Evolutionary conservation across 2,888 invertebrate genomes (phyloP).

Genomic region (Tuberolachnus salignus): DNA sequence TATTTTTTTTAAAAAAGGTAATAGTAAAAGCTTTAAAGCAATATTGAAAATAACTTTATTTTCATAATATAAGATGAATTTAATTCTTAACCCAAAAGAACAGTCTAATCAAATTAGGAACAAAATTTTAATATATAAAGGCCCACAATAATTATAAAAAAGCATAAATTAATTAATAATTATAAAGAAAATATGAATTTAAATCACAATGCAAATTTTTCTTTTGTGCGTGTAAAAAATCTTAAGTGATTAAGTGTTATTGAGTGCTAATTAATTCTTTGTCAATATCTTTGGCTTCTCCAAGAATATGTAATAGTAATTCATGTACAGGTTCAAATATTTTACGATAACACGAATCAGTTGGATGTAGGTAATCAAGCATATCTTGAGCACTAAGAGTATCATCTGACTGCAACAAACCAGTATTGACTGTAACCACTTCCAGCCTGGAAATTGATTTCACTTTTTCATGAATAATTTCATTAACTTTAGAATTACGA

Average conservation of each 20-base stretch:
- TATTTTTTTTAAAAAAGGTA: not conserved
- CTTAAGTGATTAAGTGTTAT: slow-evolving; percentile 63
- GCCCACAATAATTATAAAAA: slow-evolving; percentile 35
- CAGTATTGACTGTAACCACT: slow-evolving; percentile 58
- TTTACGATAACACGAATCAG: slow-evolving; percentile 84
- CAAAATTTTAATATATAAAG: slow-evolving; percentile 39
- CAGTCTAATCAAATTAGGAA: slow-evolving; percentile 55
- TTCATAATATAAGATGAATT: slow-evolving; percentile 6
- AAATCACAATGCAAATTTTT: slow-evolving; percentile 35
- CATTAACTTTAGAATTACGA: slow-evolving; percentile 78
- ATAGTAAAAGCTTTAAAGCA: slow-evolving; percentile 27
- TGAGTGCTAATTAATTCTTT: slow-evolving; percentile 77
- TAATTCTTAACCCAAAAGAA: slow-evolving; percentile 24
- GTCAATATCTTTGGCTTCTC: slow-evolving; percentile 74
- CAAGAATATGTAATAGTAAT: slow-evolving; percentile 76
- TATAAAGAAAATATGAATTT: slow-evolving; percentile 27
- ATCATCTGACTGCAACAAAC: slow-evolving; percentile 70
- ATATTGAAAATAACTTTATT: slow-evolving; percentile 4
- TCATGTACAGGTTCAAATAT: slow-evolving; percentile 85
- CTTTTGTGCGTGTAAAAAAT: slow-evolving; percentile 9
- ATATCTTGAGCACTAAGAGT: slow-evolving; percentile 87
- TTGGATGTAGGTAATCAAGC: slow-evolving; percentile 89
- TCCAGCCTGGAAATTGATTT: slow-evolving; percentile 73
- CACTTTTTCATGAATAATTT: slow-evolving; percentile 70
- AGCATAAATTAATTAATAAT: slow-evolving; percentile 41